Evolutionary conservation across 2,797 vertebrate genomes (phyloP).

Genomic region (Sebastes steindachneri): DNA sequence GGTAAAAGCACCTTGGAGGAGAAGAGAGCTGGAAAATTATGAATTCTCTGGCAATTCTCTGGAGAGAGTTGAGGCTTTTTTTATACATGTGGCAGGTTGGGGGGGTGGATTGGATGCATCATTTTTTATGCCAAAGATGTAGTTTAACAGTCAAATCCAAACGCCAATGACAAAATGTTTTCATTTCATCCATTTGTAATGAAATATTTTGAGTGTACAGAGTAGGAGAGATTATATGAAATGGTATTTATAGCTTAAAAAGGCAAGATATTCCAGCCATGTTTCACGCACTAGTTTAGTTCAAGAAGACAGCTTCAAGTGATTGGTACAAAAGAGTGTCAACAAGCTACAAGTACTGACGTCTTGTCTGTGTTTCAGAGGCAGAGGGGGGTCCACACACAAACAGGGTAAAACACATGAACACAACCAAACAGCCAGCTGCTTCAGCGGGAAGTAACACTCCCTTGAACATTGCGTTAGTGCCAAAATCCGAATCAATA

Average conservation of each 20-base stretch:
- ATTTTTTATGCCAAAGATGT: constrained; percentile 27
- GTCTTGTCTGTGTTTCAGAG: neutral
- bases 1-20: constrained; percentile 61
- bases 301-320: neutral
- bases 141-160: constrained; percentile 15
- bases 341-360: constrained; percentile 9
- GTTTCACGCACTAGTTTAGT: neutral
- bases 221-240: neutral
- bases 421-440: constrained; percentile 53
- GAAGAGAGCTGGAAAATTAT: constrained; percentile 54
- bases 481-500: constrained; percentile 65
- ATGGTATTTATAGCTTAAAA: neutral
- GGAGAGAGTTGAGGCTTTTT: constrained; percentile 45
- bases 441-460: constrained; percentile 46
- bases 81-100: constrained; percentile 57
- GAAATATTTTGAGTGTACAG: neutral
- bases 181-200: neutral
- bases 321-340: neutral
- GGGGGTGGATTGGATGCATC: constrained; percentile 9
- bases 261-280: neutral
- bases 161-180: neutral
- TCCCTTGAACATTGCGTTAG: constrained; percentile 39
- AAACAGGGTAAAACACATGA: constrained; percentile 23
- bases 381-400: constrained; percentile 7
- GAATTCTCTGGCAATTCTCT: constrained; percentile 63